A percentile compares a stretch with the other conserved stretches of the same genome.
Evolutionary conservation across 2,113 vertebrate species (phyloP).

Genomic region (Cyanistes caeruleus): DNA sequence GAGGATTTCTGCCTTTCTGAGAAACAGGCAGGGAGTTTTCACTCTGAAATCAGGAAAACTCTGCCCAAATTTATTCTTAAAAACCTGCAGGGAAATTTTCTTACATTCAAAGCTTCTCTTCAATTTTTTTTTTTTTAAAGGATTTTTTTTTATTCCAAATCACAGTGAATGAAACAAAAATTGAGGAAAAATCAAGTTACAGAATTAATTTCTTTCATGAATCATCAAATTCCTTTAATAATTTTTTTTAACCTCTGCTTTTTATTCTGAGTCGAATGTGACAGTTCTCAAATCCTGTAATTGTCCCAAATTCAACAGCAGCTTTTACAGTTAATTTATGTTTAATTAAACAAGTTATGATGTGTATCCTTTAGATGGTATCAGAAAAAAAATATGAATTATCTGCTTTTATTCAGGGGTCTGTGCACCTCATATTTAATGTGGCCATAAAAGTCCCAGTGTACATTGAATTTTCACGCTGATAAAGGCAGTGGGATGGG

Average conservation of each 20-base stretch:
- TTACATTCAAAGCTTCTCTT: background rate
- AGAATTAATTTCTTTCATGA: background rate
- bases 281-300: background rate
- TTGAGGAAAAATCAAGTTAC: background rate
- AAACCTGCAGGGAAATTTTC: background rate
- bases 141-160: background rate
- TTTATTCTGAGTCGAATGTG: background rate
- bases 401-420: background rate
- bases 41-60: background rate
- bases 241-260: background rate
- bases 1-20: background rate
- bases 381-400: background rate
- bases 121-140: background rate
- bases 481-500: background rate
- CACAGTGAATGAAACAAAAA: background rate
- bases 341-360: background rate
- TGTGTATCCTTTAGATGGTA: background rate
- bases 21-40: background rate
- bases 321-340: background rate
- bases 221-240: background rate
- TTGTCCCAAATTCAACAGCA: background rate
- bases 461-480: background rate
- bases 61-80: fast-evolving
- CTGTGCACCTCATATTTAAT: background rate
- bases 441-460: background rate